Conservation (phyloP, 2,888 invertebrate species). For the Xestia sexstrigata region DNA sequence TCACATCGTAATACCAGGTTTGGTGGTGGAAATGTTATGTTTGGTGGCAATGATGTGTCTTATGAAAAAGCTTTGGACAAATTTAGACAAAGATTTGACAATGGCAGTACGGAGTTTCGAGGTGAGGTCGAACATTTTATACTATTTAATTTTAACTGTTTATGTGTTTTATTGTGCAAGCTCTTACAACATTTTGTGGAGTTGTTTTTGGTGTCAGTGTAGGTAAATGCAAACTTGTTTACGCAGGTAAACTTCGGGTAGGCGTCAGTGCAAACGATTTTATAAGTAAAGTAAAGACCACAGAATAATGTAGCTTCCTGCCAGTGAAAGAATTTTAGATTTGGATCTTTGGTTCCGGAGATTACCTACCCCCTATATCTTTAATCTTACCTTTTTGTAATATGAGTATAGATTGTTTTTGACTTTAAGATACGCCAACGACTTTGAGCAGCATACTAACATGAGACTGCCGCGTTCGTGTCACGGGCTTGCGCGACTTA, state of each 20-base stretch:
- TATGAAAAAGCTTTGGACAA: conserved; percentile 67
- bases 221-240: neutral
- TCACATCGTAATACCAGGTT: conserved; percentile 33
- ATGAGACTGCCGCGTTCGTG: neutral
- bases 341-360: too few relatives aligned
- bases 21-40: neutral
- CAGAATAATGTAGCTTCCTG: too few relatives aligned
- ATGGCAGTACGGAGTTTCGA: conserved; percentile 63
- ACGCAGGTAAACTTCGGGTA: too few relatives aligned
- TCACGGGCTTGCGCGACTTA: too few relatives aligned
- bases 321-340: too few relatives aligned
- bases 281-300: too few relatives aligned
- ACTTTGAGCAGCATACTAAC: neutral
- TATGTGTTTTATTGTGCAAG: neutral
- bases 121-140: conserved; percentile 53
- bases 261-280: too few relatives aligned
- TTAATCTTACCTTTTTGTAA: too few relatives aligned
- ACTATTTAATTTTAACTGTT: neutral
- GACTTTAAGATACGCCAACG: neutral
- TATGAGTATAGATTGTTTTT: neutral
- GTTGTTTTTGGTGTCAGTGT: neutral
- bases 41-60: conserved; percentile 39
- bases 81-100: conserved; percentile 62
- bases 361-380: too few relatives aligned
- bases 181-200: neutral